Conservation (phyloP, 2,113 vertebrate genomes). For the Notarius lentiginosus region DNA sequence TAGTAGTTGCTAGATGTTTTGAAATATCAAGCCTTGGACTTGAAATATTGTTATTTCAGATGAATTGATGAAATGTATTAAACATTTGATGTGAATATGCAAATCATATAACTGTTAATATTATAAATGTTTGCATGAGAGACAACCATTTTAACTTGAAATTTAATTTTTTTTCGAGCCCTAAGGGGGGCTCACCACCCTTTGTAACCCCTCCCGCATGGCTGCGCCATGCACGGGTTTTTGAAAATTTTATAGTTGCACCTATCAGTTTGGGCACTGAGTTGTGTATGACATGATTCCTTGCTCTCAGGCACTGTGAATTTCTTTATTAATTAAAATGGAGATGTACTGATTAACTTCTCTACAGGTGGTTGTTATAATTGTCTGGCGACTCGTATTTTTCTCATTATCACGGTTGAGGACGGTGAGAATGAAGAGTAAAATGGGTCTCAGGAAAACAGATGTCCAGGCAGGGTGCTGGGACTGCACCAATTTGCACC, state of each 20-base stretch:
- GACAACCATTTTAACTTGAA: too few species aligned
- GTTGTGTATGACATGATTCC: conserved; percentile 59
- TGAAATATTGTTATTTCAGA: too few species aligned
- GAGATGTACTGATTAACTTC: conserved; percentile 69
- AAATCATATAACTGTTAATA: too few species aligned
- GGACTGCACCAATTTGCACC: background rate
- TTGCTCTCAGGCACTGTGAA: conserved; percentile 63
- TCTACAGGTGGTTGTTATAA: conserved; percentile 62
- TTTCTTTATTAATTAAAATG: conserved; percentile 72
- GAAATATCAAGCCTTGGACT: too few species aligned
- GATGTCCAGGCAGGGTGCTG: background rate
- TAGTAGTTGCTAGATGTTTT: too few species aligned
- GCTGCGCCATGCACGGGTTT: too few species aligned
- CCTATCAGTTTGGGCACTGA: background rate
- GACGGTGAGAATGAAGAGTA: conserved; percentile 35
- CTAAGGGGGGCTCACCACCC: too few species aligned
- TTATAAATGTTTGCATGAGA: too few species aligned
- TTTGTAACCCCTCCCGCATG: too few species aligned
- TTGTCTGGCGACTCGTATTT: conserved; percentile 35
- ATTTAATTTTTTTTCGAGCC: too few species aligned
- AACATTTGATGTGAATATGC: too few species aligned
- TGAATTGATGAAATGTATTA: too few species aligned
- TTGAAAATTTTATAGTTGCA: background rate
- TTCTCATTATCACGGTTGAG: conserved; percentile 59
- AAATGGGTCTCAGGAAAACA: background rate